phyloP scores from a whole-genome alignment of 1,140 invertebrate species.

The Trigoniulus corallinus region DNA sequence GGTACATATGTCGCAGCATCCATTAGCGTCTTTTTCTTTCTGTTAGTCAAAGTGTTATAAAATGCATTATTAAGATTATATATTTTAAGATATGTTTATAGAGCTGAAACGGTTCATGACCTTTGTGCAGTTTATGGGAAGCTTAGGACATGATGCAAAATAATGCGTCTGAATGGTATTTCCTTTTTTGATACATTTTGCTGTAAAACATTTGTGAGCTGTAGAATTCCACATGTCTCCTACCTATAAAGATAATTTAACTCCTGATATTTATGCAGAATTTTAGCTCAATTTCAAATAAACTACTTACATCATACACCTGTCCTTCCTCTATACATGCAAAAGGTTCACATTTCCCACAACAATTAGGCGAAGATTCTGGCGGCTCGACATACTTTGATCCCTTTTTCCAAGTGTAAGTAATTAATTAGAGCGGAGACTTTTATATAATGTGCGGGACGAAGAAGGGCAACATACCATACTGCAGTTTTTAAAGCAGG shows the following conservation, averaged over 20 bases:
- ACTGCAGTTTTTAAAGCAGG: constrained; percentile 8
- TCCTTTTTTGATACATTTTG: constrained; percentile 34
- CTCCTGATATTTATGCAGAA: neutral
- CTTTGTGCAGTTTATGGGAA: constrained; percentile 35
- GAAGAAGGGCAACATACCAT: constrained; percentile 13
- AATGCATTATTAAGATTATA: constrained; percentile 1
- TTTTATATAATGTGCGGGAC: neutral
- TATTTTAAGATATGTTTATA: constrained; percentile 2
- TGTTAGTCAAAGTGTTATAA: neutral
- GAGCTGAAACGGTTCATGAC: too few relatives aligned
- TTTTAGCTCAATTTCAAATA: neutral
- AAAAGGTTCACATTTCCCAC: constrained; percentile 32
- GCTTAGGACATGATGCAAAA: constrained; percentile 26
- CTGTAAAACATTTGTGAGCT: constrained; percentile 37
- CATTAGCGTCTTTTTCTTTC: neutral
- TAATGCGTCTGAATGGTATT: constrained; percentile 31
- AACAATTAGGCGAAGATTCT: constrained; percentile 37
- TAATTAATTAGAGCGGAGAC: neutral
- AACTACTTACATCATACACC: constrained; percentile 20
- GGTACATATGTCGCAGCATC: neutral
- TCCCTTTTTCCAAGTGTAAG: constrained; percentile 5
- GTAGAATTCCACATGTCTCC: constrained; percentile 35
- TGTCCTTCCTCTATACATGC: constrained; percentile 40
- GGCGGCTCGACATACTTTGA: constrained; percentile 25
- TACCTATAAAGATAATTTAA: constrained; percentile 23